Conservation (phyloP, 2,113 vertebrate genomes). For the Coptodon bakossiorum region DNA sequence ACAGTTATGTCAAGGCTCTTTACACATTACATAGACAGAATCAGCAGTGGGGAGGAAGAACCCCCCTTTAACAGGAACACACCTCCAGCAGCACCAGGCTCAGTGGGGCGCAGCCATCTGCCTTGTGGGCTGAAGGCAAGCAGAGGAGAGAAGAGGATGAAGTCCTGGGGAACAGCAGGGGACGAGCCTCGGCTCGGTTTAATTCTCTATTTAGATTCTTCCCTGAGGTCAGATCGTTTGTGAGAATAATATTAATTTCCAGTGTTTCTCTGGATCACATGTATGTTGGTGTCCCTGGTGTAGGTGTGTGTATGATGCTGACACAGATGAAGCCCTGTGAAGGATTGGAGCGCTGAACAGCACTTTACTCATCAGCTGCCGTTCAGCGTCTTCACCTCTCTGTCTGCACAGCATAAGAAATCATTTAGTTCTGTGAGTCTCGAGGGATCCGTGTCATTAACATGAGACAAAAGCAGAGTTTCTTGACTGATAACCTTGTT, state of each 20-base stretch:
- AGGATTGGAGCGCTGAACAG: background rate
- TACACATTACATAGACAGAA: background rate
- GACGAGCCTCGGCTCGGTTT: background rate
- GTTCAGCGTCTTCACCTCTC: background rate
- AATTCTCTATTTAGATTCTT: background rate
- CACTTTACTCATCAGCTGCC: background rate
- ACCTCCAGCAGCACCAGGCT: background rate
- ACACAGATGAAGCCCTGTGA: background rate
- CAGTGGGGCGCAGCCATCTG: background rate
- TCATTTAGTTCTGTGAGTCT: background rate
- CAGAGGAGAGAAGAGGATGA: background rate
- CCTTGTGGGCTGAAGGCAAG: background rate
- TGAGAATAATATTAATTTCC: background rate
- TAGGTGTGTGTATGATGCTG: background rate
- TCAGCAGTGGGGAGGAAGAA: background rate
- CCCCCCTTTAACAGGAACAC: background rate
- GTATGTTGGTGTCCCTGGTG: background rate
- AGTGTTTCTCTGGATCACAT: background rate
- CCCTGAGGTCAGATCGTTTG: background rate
- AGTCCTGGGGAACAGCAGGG: background rate
- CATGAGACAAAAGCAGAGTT: fast-evolving
- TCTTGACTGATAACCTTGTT: background rate
- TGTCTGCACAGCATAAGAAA: background rate
- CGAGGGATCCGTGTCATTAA: background rate
- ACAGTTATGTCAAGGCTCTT: background rate